Percentiles rank a stretch among this genome's conserved stretches.
These are phyloP conservation scores for Euzetes globulus DNA, from an alignment of 2,888 invertebrate species.

Conservation along the genomic window DNA sequence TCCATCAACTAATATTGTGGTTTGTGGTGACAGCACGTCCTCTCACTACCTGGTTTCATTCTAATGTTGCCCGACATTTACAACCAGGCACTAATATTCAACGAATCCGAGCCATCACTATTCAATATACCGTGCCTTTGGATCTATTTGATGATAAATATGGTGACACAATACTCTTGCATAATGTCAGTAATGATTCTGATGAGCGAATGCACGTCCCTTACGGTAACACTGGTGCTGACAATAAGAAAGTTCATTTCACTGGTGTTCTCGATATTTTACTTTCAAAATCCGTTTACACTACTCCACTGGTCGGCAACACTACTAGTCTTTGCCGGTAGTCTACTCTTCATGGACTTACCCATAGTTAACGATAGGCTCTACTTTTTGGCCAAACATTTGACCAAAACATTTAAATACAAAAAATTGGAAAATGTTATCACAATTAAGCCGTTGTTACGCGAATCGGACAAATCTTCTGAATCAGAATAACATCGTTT, in stretches of 20 bases:
- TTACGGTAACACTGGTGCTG: slow-evolving; percentile 90
- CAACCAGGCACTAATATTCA: slow-evolving; percentile 46
- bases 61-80: slow-evolving; percentile 49
- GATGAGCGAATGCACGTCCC: slow-evolving; percentile 84
- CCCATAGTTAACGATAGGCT: neutral
- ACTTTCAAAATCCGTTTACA: slow-evolving; percentile 91
- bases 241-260: slow-evolving; percentile 93
- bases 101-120: slow-evolving; percentile 43
- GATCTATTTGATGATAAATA: slow-evolving; percentile 68
- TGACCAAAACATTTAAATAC: neutral
- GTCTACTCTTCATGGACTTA: slow-evolving; percentile 62
- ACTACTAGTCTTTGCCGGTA: slow-evolving; percentile 79
- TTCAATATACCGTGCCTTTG: slow-evolving; percentile 60
- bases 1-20: neutral
- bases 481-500: neutral
- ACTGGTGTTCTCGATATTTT: slow-evolving; percentile 82
- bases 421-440: neutral
- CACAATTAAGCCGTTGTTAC: neutral
- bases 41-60: slow-evolving; percentile 51
- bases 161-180: slow-evolving; percentile 72
- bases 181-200: slow-evolving; percentile 79
- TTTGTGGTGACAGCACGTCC: slow-evolving; percentile 50
- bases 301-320: slow-evolving; percentile 84
- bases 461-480: neutral
- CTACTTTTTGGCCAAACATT: neutral